Evolutionary conservation across 2,888 invertebrate species (phyloP).

Genomic region (Acrobasis suavella): DNA sequence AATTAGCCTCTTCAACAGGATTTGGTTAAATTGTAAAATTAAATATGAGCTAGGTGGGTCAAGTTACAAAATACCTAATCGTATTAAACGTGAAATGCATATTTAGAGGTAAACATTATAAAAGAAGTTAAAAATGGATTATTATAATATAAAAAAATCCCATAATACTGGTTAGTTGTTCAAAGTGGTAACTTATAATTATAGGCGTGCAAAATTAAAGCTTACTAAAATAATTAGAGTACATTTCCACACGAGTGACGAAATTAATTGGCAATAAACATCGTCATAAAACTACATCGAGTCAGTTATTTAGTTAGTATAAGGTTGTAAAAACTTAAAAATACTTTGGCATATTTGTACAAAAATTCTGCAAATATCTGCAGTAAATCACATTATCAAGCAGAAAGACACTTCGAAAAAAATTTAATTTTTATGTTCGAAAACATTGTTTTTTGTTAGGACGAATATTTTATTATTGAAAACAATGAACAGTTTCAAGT

Average conservation of each 20-base stretch:
- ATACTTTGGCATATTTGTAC: constrained; percentile 33
- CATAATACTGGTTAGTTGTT: constrained; percentile 15
- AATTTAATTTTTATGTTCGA: neutral
- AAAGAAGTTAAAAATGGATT: neutral
- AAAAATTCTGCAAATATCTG: constrained; percentile 25
- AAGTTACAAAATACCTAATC: too few species aligned
- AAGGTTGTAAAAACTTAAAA: constrained; percentile 23
- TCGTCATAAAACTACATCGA: neutral
- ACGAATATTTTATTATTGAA: too few species aligned
- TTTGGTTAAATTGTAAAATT: too few species aligned
- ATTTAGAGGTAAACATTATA: too few species aligned
- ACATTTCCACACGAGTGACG: neutral
- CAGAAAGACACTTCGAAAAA: neutral
- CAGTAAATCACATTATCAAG: constrained; percentile 15
- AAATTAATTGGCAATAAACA: neutral
- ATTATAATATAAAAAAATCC: neutral
- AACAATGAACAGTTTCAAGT: too few species aligned
- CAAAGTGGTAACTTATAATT: constrained; percentile 36
- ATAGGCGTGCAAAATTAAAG: constrained; percentile 38
- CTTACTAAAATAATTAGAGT: constrained; percentile 32
- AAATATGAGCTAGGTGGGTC: too few species aligned
- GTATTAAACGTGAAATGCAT: too few species aligned
- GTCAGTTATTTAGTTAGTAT: neutral
- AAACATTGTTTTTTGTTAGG: neutral
- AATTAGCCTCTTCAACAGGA: too few species aligned